Evolutionary conservation across 1,140 invertebrate genomes (phyloP).

Genomic region (Heterodera schachtii): DNA sequence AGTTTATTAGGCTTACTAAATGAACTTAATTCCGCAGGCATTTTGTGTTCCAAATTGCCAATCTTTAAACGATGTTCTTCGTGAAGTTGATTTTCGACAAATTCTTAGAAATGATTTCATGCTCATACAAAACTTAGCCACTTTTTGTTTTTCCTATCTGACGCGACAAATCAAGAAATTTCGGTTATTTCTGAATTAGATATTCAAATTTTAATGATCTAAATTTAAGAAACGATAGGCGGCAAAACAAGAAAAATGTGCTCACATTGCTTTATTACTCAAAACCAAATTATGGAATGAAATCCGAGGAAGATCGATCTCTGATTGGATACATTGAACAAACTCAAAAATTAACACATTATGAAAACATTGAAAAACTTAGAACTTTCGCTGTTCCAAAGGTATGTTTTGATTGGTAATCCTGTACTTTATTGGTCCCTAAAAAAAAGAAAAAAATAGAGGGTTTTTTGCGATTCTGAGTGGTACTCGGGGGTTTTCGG

Average conservation of each 20-base stretch:
- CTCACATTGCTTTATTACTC: background rate
- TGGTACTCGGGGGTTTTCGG: too few relatives aligned
- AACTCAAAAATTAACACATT: slow-evolving; percentile 28
- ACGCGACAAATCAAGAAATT: slow-evolving; percentile 19
- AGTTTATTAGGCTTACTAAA: background rate
- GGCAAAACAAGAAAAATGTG: slow-evolving; percentile 41
- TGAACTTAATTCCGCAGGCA: background rate
- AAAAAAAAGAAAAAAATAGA: too few relatives aligned
- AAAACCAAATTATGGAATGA: background rate
- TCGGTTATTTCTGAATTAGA: slow-evolving; percentile 10
- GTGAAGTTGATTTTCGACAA: slow-evolving; percentile 35
- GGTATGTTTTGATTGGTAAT: too few relatives aligned
- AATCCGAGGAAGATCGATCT: background rate
- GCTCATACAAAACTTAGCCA: slow-evolving; percentile 36
- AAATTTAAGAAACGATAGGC: slow-evolving; percentile 29
- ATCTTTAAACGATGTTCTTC: slow-evolving; percentile 34
- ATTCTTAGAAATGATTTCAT: slow-evolving; percentile 37
- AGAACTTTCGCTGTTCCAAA: slow-evolving; percentile 13
- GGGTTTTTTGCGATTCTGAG: too few relatives aligned
- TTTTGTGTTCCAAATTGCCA: slow-evolving; percentile 18
- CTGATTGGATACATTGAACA: slow-evolving; percentile 11
- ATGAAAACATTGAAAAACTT: slow-evolving; percentile 22
- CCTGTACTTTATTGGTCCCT: too few relatives aligned
- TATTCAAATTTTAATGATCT: too few relatives aligned
- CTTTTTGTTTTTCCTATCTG: slow-evolving; percentile 41